Percentiles rank a stretch among this genome's conserved stretches.
Evolutionary conservation across 2,797 vertebrate species (phyloP).

Genomic region (Betta splendens): DNA sequence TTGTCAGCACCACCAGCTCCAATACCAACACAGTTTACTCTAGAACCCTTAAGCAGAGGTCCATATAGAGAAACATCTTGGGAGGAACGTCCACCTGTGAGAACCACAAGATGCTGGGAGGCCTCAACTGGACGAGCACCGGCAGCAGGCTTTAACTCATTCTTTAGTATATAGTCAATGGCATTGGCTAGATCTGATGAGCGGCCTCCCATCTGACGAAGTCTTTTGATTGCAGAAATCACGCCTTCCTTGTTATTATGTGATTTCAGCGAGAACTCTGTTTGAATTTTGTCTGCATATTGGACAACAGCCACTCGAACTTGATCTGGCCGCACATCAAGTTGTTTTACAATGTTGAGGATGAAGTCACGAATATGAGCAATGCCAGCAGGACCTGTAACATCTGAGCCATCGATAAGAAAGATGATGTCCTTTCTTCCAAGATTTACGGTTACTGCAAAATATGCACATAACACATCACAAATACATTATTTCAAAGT

Average conservation of each 20-base stretch:
- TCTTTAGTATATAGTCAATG: conserved; percentile 85
- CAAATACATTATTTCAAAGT: background rate
- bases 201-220: conserved; percentile 86
- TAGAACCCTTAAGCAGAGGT: conserved; percentile 72
- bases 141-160: conserved; percentile 84
- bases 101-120: conserved; percentile 93
- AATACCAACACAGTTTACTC: conserved; percentile 86
- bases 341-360: conserved; percentile 82
- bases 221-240: conserved; percentile 83
- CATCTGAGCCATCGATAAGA: conserved; percentile 91
- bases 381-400: conserved; percentile 72
- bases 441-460: conserved; percentile 58
- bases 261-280: conserved; percentile 89
- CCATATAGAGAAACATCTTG: conserved; percentile 84
- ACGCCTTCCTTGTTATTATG: conserved; percentile 82
- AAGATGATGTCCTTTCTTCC: conserved; percentile 92
- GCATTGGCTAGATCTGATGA: conserved; percentile 86
- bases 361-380: conserved; percentile 93
- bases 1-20: conserved; percentile 81
- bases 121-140: conserved; percentile 87
- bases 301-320: conserved; percentile 89
- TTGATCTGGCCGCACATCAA: conserved; percentile 86
- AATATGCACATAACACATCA: conserved; percentile 20
- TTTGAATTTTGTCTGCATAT: conserved; percentile 84
- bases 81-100: conserved; percentile 88